A percentile compares a stretch with the other conserved stretches of the same genome.
Conservation (phyloP, 2,797 vertebrate species). For the Melanotaenia nigrans region DNA sequence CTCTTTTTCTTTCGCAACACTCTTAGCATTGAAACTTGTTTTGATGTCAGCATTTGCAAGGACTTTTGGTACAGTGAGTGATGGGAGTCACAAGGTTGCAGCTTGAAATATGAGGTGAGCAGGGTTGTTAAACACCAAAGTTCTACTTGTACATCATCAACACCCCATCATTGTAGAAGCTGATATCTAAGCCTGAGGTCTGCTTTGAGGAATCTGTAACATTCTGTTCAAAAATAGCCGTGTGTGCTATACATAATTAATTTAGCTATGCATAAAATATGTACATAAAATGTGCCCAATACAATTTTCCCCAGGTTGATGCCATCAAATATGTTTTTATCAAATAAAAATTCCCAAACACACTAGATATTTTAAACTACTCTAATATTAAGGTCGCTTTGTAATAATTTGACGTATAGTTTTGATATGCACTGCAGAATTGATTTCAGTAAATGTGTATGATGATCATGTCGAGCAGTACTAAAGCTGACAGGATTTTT, state of each 20-base stretch:
- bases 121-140: neutral
- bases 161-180: neutral
- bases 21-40: slow-evolving; percentile 32
- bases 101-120: slow-evolving; percentile 5
- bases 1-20: neutral
- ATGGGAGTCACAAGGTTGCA: slow-evolving; percentile 20
- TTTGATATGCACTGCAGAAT: no score
- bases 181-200: neutral
- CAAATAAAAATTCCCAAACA: neutral
- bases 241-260: no score
- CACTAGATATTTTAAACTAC: neutral
- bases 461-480: no score
- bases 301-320: neutral
- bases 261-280: no score
- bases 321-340: neutral
- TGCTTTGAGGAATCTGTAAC: neutral
- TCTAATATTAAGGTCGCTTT: no score
- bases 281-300: neutral
- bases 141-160: neutral
- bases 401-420: no score
- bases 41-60: slow-evolving; percentile 20
- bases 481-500: no score
- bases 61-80: slow-evolving; percentile 9
- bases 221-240: no score
- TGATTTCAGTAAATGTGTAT: no score